phyloP scores from a whole-genome alignment of 1,140 invertebrate species.

The Cryptotermes secundus region DNA sequence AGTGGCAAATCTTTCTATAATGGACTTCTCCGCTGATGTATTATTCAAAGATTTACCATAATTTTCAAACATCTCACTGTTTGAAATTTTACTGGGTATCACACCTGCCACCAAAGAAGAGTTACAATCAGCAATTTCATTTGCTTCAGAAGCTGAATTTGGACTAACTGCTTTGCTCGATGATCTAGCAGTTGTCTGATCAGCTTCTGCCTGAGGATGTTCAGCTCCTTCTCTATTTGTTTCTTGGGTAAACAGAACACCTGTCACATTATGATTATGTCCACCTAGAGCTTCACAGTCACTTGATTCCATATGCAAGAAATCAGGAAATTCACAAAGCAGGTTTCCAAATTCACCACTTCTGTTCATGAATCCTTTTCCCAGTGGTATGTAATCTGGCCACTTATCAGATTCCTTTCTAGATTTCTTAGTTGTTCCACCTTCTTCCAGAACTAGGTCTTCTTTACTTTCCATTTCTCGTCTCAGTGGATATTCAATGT shows the following conservation, averaged over 20 bases:
- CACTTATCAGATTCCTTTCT: not conserved
- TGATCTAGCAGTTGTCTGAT: too few species aligned
- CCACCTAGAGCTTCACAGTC: not conserved
- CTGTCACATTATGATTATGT: not conserved
- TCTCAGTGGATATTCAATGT: not conserved
- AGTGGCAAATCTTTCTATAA: too few species aligned
- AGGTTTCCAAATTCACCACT: constrained; percentile 22
- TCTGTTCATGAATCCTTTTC: constrained; percentile 12
- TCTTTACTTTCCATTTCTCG: not conserved
- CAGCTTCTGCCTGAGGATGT: not conserved
- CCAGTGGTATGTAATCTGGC: not conserved
- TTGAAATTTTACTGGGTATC: not conserved
- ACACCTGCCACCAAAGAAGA: too few species aligned
- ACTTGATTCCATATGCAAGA: not conserved
- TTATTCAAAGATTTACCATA: not conserved
- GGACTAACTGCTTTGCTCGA: too few species aligned
- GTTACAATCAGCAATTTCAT: too few species aligned
- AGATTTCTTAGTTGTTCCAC: not conserved
- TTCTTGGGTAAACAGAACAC: not conserved
- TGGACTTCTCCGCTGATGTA: not conserved
- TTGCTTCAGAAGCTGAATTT: too few species aligned
- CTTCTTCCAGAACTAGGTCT: not conserved
- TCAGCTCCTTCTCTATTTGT: not conserved
- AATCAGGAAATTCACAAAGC: constrained; percentile 17
- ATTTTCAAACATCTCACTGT: too few species aligned